Evolutionary conservation across 2,113 vertebrate species (phyloP).

Genomic region (Paraplagusia blochii): DNA sequence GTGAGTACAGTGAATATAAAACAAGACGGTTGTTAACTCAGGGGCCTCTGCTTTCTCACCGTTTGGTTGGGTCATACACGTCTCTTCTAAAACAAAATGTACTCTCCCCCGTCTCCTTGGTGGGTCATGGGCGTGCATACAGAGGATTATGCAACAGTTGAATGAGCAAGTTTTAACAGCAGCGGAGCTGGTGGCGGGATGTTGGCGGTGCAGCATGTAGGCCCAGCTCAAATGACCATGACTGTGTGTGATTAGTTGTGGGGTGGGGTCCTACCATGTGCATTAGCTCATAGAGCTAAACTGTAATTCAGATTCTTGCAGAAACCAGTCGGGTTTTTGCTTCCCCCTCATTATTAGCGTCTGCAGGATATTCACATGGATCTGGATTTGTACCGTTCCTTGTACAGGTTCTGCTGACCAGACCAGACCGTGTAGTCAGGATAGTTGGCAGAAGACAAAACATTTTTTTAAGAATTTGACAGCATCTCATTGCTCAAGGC

Average conservation of each 20-base stretch:
- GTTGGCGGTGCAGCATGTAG: constrained; percentile 21
- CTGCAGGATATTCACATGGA: background rate
- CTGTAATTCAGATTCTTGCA: constrained; percentile 10
- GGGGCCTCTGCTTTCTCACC: constrained; percentile 1
- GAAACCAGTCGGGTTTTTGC: background rate
- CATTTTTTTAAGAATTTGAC: background rate
- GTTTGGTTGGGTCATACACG: constrained; percentile 8
- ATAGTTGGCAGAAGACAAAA: background rate
- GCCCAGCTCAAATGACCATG: constrained; percentile 38
- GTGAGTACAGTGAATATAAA: background rate
- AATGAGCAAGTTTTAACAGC: constrained; percentile 27
- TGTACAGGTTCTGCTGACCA: background rate
- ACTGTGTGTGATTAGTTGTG: constrained; percentile 18
- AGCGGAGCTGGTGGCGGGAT: constrained; percentile 17
- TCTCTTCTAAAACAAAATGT: constrained; percentile 6
- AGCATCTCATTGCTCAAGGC: background rate
- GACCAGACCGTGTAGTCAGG: background rate
- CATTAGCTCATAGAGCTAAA: constrained; percentile 2
- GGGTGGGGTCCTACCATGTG: background rate
- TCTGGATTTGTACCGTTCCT: background rate
- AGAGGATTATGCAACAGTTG: constrained; percentile 45
- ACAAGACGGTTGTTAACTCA: constrained; percentile 6
- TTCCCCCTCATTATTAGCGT: constrained; percentile 3
- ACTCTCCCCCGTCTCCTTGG: constrained; percentile 1
- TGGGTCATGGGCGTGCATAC: constrained; percentile 10